Base-by-base conservation (phyloP, 2,797 vertebrate species). In the Aeoliscus strigatus region DNA sequence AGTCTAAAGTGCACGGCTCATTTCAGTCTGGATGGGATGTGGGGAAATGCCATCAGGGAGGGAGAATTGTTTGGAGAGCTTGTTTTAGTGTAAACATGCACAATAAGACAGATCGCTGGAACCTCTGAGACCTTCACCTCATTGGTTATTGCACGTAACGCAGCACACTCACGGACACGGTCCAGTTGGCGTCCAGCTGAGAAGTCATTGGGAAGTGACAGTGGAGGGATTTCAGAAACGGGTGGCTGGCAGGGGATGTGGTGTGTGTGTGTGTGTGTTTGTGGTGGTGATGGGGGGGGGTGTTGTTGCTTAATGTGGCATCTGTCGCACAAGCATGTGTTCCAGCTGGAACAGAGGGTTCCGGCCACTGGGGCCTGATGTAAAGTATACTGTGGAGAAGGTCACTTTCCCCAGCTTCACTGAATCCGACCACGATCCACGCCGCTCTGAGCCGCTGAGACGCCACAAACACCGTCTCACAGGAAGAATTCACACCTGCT, bases 301-400 rank as follows among this genome's bases (percentile, higher is more conserved):
- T n/a, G n/a, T n/a, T 4, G 48, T 48, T 44, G 66, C 64, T 66
- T 73, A 74, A 74, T 76, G 78, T 66, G 75, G 72, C 81, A 83
- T 81, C 83, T 83, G 81, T 77, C 71, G 62, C 59, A 60, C 55
- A 66, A 50, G 43, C 17, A 35, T 12, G 37, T 39, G 65, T 66
- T 80, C 76, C 80, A 79, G 73, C 67, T 64, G 57, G 66, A 83
- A 60, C 53, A 16, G 61, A 73, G 66, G 51, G 62, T 73, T 53
- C 9, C 28, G 51, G 62, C 70, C 75, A 30, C 70, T 12, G 49
- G 72, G 70, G 60, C 35, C 49, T 27, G 26, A 36, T 62, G 70
- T 68, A 66, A 67, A 79, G 70, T 60, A 76, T 55, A 74, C 67
- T 28, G 39, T 11, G 38, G 72, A 73, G 70, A 73, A 78, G 80